These are phyloP conservation scores for Scrobipalpa costella DNA, from an alignment of 2,888 invertebrate species.

Conservation along the genomic window DNA sequence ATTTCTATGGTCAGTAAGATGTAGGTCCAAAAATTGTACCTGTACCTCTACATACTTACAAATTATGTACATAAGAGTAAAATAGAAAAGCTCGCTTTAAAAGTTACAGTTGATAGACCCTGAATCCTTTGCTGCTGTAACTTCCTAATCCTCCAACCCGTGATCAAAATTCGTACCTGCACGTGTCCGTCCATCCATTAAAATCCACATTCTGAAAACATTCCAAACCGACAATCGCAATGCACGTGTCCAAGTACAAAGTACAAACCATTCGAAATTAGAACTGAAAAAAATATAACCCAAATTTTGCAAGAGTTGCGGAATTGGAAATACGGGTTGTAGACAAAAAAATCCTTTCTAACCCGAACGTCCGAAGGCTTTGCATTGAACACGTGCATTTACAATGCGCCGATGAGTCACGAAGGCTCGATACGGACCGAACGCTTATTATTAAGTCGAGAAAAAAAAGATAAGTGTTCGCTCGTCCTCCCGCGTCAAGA, in stretches of 20 bases:
- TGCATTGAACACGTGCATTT: constrained; percentile 72
- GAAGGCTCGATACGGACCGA: constrained; percentile 59
- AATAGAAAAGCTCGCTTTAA: too few species aligned
- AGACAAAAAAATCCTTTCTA: constrained; percentile 67
- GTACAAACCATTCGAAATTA: constrained; percentile 47
- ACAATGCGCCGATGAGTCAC: constrained; percentile 76
- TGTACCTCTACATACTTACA: too few species aligned
- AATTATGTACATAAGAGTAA: too few species aligned
- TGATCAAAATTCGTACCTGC: constrained; percentile 44
- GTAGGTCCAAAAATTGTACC: too few species aligned
- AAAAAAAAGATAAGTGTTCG: constrained; percentile 75
- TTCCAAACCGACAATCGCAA: constrained; percentile 47
- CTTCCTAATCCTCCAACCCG: constrained; percentile 13
- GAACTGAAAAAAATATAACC: constrained; percentile 63
- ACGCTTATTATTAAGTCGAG: constrained; percentile 71
- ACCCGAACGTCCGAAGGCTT: constrained; percentile 67
- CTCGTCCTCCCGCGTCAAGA: constrained; percentile 75
- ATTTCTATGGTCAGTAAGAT: neutral
- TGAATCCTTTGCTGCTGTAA: neutral
- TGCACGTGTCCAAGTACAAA: constrained; percentile 49
- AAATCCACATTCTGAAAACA: constrained; percentile 36
- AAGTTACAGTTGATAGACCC: neutral
- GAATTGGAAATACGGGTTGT: constrained; percentile 78
- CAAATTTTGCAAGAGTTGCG: constrained; percentile 80
- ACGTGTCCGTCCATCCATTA: constrained; percentile 31